Evolutionary conservation across 2,888 invertebrate genomes (phyloP), one percentile per base, ranked within the genome.

Genomic region (Sphaerophoria rueppellii): DNA sequence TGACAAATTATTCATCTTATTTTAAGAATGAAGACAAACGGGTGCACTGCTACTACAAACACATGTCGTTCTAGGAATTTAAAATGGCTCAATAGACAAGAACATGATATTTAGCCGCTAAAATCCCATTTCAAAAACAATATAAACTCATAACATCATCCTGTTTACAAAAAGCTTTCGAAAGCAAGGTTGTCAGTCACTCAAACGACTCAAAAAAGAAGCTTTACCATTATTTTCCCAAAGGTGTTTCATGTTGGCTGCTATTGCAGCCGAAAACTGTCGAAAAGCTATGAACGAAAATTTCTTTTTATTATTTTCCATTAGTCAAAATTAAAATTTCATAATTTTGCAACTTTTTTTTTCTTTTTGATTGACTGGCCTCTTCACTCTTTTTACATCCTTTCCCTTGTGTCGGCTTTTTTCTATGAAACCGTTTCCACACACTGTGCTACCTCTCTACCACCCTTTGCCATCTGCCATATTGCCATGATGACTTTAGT

Each of bases 241-340:
- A n/a, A 54, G 67, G 54, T 40, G 32, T 40, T 54, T n/a, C 52
- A 24, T 4, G 0, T 48, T 50, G n/a, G 32, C 67, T 54, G 54
- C 52, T n/a, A 67, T 67, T 67, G 52, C 50, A 61, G 61, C 16
- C 52, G 37, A 67, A 58, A 24, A 6, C 57, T 48, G 57, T 14
- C 52, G 34, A 16, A 52, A n/a, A n/a, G n/a, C n/a, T n/a, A n/a
- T n/a, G n/a, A n/a, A 79, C 65, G 71, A 57, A 14, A 37, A 6
- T 5, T 58, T 58, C 16, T 35, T 24, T 14, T 63, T 4, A n/a
- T 32, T 54, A 4, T 46, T 77, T 85, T 81, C 85, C 85, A 85
- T 85, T 85, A 85, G 80, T 85, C 85, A 76, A 85, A 85, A 85
- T 85, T 85, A 85, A 85, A 85, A 85, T 76, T 85, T 76, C 63